Conservation (phyloP, 2,888 invertebrate genomes). For the Thera britannica region DNA sequence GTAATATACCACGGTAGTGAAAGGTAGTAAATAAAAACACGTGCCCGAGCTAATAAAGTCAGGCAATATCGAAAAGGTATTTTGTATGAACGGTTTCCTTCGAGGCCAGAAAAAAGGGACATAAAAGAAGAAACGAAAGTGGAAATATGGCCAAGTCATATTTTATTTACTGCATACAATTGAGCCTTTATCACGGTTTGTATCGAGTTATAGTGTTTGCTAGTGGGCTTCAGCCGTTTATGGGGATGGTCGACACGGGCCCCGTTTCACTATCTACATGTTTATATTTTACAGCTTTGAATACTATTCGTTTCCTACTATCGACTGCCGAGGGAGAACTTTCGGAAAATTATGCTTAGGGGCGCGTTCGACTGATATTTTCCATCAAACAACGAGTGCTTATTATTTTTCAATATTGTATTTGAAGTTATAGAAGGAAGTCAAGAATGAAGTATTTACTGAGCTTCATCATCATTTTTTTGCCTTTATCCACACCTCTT, state of each 20-base stretch:
- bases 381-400: constrained; percentile 15
- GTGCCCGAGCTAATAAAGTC: constrained; percentile 82
- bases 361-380: constrained; percentile 15
- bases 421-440: background rate
- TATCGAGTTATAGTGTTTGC: constrained; percentile 75
- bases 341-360: constrained; percentile 29
- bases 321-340: constrained; percentile 37
- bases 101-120: constrained; percentile 77
- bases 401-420: background rate
- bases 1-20: constrained; percentile 74
- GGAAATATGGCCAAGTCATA: constrained; percentile 83
- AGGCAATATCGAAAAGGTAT: constrained; percentile 81
- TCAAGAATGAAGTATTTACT: too few relatives aligned
- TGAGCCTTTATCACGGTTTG: constrained; percentile 82
- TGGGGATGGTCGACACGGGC: constrained; percentile 58
- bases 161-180: constrained; percentile 85
- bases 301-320: constrained; percentile 48
- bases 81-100: constrained; percentile 81
- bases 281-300: constrained; percentile 60
- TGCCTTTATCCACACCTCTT: too few relatives aligned
- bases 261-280: constrained; percentile 56
- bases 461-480: too few relatives aligned
- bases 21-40: constrained; percentile 82
- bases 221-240: constrained; percentile 67
- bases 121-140: constrained; percentile 82